Conservation (phyloP, 1,140 invertebrate genomes). For the Bombus haemorrhoidalis region DNA sequence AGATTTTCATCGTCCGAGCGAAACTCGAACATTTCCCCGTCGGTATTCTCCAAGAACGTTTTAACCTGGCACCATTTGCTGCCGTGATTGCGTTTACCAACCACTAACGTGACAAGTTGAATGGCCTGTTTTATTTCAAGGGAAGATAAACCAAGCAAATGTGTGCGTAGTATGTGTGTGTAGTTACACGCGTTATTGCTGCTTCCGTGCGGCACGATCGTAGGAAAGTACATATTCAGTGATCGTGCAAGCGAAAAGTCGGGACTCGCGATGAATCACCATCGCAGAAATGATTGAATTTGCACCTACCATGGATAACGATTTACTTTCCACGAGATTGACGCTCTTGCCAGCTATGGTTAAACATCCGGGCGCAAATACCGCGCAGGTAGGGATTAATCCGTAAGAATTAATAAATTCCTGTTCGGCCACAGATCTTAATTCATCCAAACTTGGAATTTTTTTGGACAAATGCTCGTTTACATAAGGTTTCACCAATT, state of each 20-base stretch:
- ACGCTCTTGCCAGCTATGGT: slow-evolving; percentile 32
- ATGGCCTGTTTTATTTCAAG: slow-evolving; percentile 50
- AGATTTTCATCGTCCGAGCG: slow-evolving; percentile 7
- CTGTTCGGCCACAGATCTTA: background rate
- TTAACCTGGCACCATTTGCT: slow-evolving; percentile 38
- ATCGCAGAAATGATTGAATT: background rate
- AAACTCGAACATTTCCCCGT: background rate
- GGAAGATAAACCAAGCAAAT: slow-evolving; percentile 29
- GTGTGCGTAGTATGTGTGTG: background rate
- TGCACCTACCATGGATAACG: slow-evolving; percentile 48
- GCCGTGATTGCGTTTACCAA: slow-evolving; percentile 17
- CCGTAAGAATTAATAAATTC: slow-evolving; percentile 42
- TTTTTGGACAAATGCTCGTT: background rate
- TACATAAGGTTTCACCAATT: background rate
- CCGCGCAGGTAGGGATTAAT: slow-evolving; percentile 35
- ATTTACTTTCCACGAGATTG: slow-evolving; percentile 35
- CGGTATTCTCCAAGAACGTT: background rate
- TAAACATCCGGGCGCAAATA: slow-evolving; percentile 45
- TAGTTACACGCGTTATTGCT: background rate
- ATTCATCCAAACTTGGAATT: background rate
- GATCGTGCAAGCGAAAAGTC: background rate
- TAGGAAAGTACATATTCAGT: slow-evolving; percentile 1
- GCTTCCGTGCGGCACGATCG: background rate
- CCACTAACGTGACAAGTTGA: slow-evolving; percentile 54
- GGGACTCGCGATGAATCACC: no score